Evolutionary conservation across 1,140 invertebrate genomes (phyloP), one percentile per base, ranked within the genome.

Genomic region (Colletes latitarsis): DNA sequence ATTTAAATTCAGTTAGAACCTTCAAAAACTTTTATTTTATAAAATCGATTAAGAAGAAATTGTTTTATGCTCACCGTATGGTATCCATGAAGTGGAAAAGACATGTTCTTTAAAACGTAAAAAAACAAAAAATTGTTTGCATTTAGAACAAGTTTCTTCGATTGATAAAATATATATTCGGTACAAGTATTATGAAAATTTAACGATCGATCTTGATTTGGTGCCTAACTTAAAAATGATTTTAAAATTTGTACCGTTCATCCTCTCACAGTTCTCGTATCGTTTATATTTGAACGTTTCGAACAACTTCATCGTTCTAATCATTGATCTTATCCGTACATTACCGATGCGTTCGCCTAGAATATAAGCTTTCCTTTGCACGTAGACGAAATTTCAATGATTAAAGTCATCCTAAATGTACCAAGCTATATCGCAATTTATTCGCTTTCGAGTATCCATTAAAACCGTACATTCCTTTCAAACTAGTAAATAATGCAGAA

Each of bases 51-150:
- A 79, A 55, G 17, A 57, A 70, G 70, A 64, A 79, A 64, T 79
- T 79, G 75, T 60, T 63, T 70, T 79, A 79, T 73, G 70, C 77
- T 79, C 77, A 79, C 70, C 77, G 71, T 79, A 62, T 53, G 63
- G 52, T 60, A 62, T 79, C 77, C 77, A 64, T 73, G 69, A 57
- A 57, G 77, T 79, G 70, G 77, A 73, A 73, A 62, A 79, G 77
- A 79, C 69, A 79, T 79, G 77, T 79, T 79, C 77, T 79, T 79
- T 73, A 57, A 79, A 79, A 73, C 70, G 77, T 73, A 79, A 79
- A 60, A 79, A 73, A 79, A 79, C 58, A 69, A 69, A 72, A 77
- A 53, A 77, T 62, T 69, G 66, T 57, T 73, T 73, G 39, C 19
- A 55, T 79, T 79, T 79, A 73, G 60, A 79, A 78, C 58, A 43